Conservation (phyloP, 1,140 invertebrate genomes). For the Riptortus pedestris region DNA sequence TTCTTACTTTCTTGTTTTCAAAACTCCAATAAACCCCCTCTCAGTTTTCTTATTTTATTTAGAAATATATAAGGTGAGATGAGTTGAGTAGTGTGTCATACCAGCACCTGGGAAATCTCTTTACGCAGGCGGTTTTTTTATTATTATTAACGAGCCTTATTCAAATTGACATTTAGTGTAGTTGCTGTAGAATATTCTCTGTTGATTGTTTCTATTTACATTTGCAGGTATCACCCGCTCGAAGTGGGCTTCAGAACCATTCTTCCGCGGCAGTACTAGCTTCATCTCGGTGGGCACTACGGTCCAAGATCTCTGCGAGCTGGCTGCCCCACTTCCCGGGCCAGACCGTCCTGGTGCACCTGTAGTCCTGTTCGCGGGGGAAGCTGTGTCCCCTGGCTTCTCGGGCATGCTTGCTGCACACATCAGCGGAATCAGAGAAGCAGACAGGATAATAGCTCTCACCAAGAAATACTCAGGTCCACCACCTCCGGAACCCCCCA, state of each 20-base stretch:
- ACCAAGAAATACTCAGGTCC: slow-evolving; percentile 19
- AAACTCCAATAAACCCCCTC: too few species aligned
- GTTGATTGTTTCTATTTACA: too few species aligned
- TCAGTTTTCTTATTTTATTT: too few species aligned
- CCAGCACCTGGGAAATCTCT: too few species aligned
- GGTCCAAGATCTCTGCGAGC: slow-evolving; percentile 41
- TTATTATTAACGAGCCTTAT: too few species aligned
- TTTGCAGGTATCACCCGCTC: slow-evolving; percentile 51
- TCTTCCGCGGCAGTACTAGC: slow-evolving; percentile 58
- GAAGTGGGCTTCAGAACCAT: slow-evolving; percentile 58
- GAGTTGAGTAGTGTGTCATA: too few species aligned
- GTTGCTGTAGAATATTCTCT: too few species aligned
- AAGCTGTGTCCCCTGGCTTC: slow-evolving; percentile 67
- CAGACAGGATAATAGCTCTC: slow-evolving; percentile 51
- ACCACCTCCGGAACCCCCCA: neutral
- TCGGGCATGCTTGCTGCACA: slow-evolving; percentile 69
- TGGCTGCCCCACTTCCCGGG: slow-evolving; percentile 53
- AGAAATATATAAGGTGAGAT: too few species aligned
- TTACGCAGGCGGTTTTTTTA: too few species aligned
- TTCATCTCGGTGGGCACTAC: slow-evolving; percentile 54
- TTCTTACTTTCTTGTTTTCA: too few species aligned
- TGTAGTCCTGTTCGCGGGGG: slow-evolving; percentile 71
- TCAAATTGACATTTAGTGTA: too few species aligned
- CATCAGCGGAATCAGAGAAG: slow-evolving; percentile 68
- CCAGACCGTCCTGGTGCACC: slow-evolving; percentile 45